phyloP scores from a whole-genome alignment of 2,797 vertebrate species.

The Myoxocephalus aenaeus region DNA sequence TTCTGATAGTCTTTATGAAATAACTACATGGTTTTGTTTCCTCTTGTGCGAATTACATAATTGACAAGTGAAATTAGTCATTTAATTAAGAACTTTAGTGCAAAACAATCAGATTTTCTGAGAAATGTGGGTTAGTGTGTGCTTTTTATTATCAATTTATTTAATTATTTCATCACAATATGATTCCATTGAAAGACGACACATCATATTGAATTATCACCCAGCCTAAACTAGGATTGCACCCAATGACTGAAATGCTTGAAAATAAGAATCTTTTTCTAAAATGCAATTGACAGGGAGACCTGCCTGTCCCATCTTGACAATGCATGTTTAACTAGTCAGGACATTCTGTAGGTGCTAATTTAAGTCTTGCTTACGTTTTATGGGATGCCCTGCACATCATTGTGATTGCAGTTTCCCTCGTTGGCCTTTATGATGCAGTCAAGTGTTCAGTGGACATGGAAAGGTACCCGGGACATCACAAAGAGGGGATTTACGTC shows the following conservation, averaged over 20 bases:
- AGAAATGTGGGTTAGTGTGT: not conserved
- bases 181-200: no score
- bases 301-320: not conserved
- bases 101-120: not conserved
- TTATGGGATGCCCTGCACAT: not conserved
- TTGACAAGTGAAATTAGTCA: not conserved
- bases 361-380: not conserved
- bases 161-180: not conserved
- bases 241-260: not conserved
- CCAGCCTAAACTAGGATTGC: not conserved
- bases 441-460: not conserved
- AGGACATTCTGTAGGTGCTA: not conserved
- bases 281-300: not conserved
- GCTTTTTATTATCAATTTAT: not conserved
- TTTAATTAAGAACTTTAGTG: not conserved
- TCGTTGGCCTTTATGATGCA: constrained; percentile 13
- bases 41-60: not conserved
- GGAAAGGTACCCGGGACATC: not conserved
- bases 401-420: constrained; percentile 12
- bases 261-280: not conserved
- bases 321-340: not conserved
- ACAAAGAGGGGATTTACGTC: not conserved
- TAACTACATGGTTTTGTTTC: not conserved
- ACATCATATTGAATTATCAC: no score
- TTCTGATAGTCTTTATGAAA: not conserved